Base-by-base conservation (phyloP, 2,113 vertebrate genomes). In the Abramis brama region DNA sequence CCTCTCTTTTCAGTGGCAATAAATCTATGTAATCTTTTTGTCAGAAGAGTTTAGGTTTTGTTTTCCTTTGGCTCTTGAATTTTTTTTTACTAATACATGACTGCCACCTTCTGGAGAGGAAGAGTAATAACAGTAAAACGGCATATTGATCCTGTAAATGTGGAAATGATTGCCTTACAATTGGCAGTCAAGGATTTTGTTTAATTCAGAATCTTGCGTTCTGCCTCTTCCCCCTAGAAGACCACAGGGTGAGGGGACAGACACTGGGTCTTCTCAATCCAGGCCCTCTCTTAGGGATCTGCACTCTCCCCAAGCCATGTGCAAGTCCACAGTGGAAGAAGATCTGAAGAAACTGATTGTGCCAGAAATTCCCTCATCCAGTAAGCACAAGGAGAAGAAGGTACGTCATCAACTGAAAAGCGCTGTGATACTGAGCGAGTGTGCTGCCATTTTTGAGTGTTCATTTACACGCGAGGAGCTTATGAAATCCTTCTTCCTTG, bases 251-350 rank as follows among this genome's bases (percentile, higher is more conserved):
- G 98, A 99, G 84, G 93, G 97, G 52, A 93, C 68, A 30, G 98
- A 99, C 17, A 94, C 95, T 79, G 90, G 96, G 52, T 96, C 89
- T 88, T 93, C 93, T 88, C 96, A 93, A 90, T 94, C 96, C 33
- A 95, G 97, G 1, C 96, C 97, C 2, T 97, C 97, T 5, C 96
- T 97, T 0, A 94, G 98, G 88, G 98, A 99, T 88, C 95, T 99
- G 33, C 96, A 97, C 0, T 98, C 97, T 5, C 97, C 97, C 0
- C 97, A 98, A 91, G 93, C 94, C 57, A 89, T 95, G 4, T 95
- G 96, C 79, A 97, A 98, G 89, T 96, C 97, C 81, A 97, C 96
- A 0, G 94, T 98, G 0, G 97, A 99, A 89, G 98, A 99, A 83
- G 97, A 99, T n/a, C 90, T 97, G 83, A 98, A 98, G 95, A 96